phyloP scores from a whole-genome alignment of 2,888 invertebrate species.

The Melieria crassipennis region DNA sequence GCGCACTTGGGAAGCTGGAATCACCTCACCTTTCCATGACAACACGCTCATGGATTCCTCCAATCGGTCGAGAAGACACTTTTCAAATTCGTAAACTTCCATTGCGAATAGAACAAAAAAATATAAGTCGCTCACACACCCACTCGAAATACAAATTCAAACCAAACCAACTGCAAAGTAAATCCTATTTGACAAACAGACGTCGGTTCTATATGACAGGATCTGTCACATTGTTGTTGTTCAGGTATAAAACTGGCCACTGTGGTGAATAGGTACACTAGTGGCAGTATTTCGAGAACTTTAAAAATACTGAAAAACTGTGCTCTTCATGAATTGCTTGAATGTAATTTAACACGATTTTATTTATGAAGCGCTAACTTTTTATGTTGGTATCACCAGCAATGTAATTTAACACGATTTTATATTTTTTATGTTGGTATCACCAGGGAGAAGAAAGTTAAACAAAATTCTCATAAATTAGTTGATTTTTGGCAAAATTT shows the following conservation, averaged over 20 bases:
- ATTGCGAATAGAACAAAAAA: slow-evolving; percentile 57
- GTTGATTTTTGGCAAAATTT: too few relatives aligned
- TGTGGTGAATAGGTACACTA: not conserved
- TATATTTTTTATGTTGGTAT: too few relatives aligned
- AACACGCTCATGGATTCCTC: slow-evolving; percentile 69
- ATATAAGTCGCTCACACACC: slow-evolving; percentile 21
- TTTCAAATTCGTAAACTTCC: slow-evolving; percentile 71
- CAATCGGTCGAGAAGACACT: slow-evolving; percentile 69
- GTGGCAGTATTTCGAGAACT: not conserved
- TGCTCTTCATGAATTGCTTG: too few relatives aligned
- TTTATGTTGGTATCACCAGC: too few relatives aligned
- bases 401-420: too few relatives aligned
- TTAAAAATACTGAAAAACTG: not conserved
- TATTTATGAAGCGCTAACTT: too few relatives aligned
- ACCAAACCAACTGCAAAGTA: slow-evolving; percentile 8
- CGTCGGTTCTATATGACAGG: not conserved
- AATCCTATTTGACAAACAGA: not conserved
- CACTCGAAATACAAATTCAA: not conserved
- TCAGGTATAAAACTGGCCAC: too few relatives aligned
- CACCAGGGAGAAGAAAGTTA: too few relatives aligned
- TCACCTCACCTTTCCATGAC: slow-evolving; percentile 60
- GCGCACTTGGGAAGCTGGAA: slow-evolving; percentile 68
- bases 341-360: too few relatives aligned
- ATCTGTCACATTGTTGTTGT: too few relatives aligned
- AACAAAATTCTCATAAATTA: too few relatives aligned